Evolutionary conservation across 2,888 invertebrate genomes (phyloP).

Genomic region (Thera britannica): DNA sequence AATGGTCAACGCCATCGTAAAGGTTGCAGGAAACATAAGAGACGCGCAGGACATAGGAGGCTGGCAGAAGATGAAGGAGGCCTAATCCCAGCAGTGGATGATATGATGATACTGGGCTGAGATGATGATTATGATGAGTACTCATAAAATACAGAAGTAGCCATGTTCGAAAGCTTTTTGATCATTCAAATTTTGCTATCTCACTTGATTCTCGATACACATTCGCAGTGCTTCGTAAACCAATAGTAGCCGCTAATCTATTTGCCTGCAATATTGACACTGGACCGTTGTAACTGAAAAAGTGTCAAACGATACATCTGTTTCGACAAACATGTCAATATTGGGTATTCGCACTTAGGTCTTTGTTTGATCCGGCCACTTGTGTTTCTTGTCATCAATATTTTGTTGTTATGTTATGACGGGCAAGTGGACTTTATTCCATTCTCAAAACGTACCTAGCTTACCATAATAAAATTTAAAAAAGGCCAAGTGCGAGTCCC

Average conservation of each 20-base stretch:
- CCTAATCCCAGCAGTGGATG: too few species aligned
- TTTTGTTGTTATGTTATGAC: neutral
- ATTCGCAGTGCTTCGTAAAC: neutral
- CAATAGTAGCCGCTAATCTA: slow-evolving; percentile 52
- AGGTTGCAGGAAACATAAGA: too few species aligned
- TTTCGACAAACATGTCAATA: slow-evolving; percentile 64
- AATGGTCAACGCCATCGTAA: too few species aligned
- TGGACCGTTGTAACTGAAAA: slow-evolving; percentile 57
- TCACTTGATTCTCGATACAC: slow-evolving; percentile 7
- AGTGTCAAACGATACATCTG: slow-evolving; percentile 63
- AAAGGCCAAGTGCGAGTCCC: too few species aligned
- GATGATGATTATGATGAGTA: too few species aligned
- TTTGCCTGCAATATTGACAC: slow-evolving; percentile 63
- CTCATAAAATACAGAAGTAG: too few species aligned
- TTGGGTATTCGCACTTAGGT: slow-evolving; percentile 61
- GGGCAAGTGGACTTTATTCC: neutral
- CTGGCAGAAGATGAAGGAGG: too few species aligned
- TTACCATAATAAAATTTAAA: too few species aligned
- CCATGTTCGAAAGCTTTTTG: too few species aligned
- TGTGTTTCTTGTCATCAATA: slow-evolving; percentile 1
- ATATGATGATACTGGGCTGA: too few species aligned
- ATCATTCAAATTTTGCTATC: neutral
- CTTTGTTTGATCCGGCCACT: slow-evolving; percentile 45
- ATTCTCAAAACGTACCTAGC: neutral
- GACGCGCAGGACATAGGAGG: too few species aligned